Percentiles rank a stretch among this genome's conserved stretches.
These are phyloP conservation scores for Lutraria rhynchaena DNA, from an alignment of 1,140 invertebrate species.

Conservation along the genomic window DNA sequence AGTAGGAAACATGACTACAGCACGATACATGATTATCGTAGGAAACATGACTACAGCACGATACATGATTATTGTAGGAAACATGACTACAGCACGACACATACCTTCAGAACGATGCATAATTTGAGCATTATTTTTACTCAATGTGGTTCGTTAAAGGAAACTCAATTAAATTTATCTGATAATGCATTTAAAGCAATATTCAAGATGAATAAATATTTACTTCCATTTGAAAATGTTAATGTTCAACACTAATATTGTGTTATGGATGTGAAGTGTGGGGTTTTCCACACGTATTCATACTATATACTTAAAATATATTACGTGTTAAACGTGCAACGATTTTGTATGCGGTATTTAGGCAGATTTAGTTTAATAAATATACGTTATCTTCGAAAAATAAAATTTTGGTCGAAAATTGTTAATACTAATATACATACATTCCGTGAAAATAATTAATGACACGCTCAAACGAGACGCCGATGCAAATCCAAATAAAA, in stretches of 20 bases:
- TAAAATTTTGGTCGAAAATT: slow-evolving; percentile 4
- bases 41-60: too few species aligned
- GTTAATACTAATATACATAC: background rate
- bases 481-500: slow-evolving; percentile 1
- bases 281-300: slow-evolving; percentile 12
- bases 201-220: slow-evolving; percentile 27
- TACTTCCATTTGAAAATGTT: slow-evolving; percentile 5
- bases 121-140: slow-evolving; percentile 36
- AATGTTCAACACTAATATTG: background rate
- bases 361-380: background rate
- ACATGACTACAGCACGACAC: background rate
- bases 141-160: slow-evolving; percentile 1
- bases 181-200: slow-evolving; percentile 20
- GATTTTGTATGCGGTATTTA: slow-evolving; percentile 14
- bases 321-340: background rate
- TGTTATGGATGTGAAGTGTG: slow-evolving; percentile 24
- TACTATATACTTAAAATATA: background rate
- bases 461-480: background rate
- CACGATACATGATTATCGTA: too few species aligned
- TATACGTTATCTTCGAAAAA: background rate
- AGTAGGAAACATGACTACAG: too few species aligned
- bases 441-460: background rate
- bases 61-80: too few species aligned
- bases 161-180: slow-evolving; percentile 4
- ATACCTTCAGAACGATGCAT: slow-evolving; percentile 5